Evolutionary conservation across 2,797 vertebrate species (phyloP), one percentile per base, ranked within the genome.

Genomic region (Bradypodion ventrale): DNA sequence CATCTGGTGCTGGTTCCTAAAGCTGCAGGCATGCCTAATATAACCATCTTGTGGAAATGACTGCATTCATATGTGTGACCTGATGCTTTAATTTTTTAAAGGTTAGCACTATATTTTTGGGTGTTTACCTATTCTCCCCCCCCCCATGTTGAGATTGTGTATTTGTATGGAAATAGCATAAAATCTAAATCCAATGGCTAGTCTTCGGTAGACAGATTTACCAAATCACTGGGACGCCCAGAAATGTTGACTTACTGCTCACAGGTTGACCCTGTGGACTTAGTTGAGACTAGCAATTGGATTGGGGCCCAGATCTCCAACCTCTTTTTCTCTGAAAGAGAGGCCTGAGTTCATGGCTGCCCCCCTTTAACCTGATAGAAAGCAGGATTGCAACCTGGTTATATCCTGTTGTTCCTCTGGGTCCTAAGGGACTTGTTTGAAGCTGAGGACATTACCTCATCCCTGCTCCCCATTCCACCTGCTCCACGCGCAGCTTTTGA

Each of bases 391-490:
- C 13, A 72, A 78, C 27, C 12, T 59, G 37, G 70, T 29, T 68
- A 15, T 27, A 37, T 80, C 19, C 46, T 60, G 62, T 52, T 66
- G 70, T 21, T 85, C 37, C 72, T 68, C 62, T 60, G 63, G 44
- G n/a, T 75, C 60, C 60, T 23, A 19, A 68, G 60, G 12, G 69
- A 29, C 25, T 66, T 83, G 60, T 76, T 56, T 27, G 69, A 37
- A 27, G 62, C 19, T 60, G 23, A 86, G 40, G n/a, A 37, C 69
- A 74, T 83, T 83, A 83, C 76, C 40, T 83, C 63, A 81, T 69
- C 63, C 25, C 32, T 52, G 37, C 5, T 66, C 27, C 37, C 32
- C 40, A 25, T n/a, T 60, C 52, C 81, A 60, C 81, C 76, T 83
- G 62, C 37, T 78, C 70, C 73, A 69, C 32, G 29, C 27, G 21